Evolutionary conservation across 2,888 invertebrate genomes (phyloP), one percentile per base, ranked within the genome.

Genomic region (Deilephila elpenor): DNA sequence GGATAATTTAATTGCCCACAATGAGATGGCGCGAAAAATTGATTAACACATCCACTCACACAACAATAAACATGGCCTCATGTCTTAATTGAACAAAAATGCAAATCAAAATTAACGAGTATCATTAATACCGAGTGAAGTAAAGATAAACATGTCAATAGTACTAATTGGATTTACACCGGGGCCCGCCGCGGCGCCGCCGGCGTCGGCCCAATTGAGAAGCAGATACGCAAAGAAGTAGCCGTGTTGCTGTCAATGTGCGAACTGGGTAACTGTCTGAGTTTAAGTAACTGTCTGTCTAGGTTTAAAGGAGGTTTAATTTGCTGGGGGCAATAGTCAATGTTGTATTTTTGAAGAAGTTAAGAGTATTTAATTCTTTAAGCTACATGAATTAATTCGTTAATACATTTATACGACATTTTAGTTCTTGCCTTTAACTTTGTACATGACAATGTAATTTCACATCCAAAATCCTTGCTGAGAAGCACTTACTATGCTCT

Each of bases 141-240:
- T 73, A 76, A 79, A 81, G 78, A 82, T 82, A 84, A 82, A 82
- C 77, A 82, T 80, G 82, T 83, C 83, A 77, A 77, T 77, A 74
- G 59, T 64, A 71, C 79, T 83, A 84, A 84, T 82, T 82, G 82
- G 82, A 83, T 83, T 83, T 82, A 82, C 79, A 74, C 75, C 53
- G 64, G 17, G 59, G 70, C 62, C 44, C 61, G 70, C 51, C 61
- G 51, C 61, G 34, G 62, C 71, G 73, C 73, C 71, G 32, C 60
- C 62, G 71, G 53, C 61, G 73, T 71, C 71, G 19, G 32, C 61
- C 70, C 62, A 71, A 74, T 74, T 73, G 53, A 73, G 44, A 29
- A 44, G 6, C 72, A 37, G 37, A 34, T 19, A 20, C 64, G 67
- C 67, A 67, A 72, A 72, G 34, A 67, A 59, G 25, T 32, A 4